Conservation (phyloP, 1,140 invertebrate species). For the Drosophila micromelanica region DNA sequence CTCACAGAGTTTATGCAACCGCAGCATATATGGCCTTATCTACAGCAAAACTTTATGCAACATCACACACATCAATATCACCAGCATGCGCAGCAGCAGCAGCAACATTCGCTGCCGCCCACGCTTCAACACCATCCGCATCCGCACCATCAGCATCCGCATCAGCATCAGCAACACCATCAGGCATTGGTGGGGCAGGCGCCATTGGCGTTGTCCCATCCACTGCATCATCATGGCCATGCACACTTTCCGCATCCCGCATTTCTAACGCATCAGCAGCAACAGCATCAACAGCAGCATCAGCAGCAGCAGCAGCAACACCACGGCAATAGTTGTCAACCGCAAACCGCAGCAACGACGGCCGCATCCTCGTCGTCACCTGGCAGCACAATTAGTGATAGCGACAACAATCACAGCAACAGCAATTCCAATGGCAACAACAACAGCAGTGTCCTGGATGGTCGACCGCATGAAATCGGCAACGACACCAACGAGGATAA, state of each 20-base stretch:
- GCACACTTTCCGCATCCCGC: constrained; percentile 77
- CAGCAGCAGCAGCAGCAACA: constrained; percentile 59
- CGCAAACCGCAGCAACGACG: constrained; percentile 76
- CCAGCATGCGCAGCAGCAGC: constrained; percentile 59
- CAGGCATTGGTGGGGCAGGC: constrained; percentile 59
- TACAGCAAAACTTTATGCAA: constrained; percentile 84
- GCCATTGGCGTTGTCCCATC: constrained; percentile 45
- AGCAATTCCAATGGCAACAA: constrained; percentile 5
- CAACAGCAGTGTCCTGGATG: constrained; percentile 58
- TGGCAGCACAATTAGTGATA: constrained; percentile 84
- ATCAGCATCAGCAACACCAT: constrained; percentile 66
- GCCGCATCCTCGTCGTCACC: constrained; percentile 81
- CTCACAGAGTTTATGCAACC: constrained; percentile 84
- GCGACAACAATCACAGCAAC: constrained; percentile 83
- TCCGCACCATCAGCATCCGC: constrained; percentile 27
- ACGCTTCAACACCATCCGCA: constrained; percentile 5
- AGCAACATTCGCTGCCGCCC: constrained; percentile 33
- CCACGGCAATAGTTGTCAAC: constrained; percentile 84
- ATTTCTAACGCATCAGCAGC: constrained; percentile 82
- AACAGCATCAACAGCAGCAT: constrained; percentile 58
- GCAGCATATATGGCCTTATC: constrained; percentile 85
- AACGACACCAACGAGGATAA: constrained; percentile 64
- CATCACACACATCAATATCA: constrained; percentile 82
- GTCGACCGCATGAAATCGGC: constrained; percentile 66
- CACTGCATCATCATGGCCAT: constrained; percentile 63